Evolutionary conservation across 1,140 invertebrate genomes (phyloP).

Genomic region (Cheumatopsyche charites): DNA sequence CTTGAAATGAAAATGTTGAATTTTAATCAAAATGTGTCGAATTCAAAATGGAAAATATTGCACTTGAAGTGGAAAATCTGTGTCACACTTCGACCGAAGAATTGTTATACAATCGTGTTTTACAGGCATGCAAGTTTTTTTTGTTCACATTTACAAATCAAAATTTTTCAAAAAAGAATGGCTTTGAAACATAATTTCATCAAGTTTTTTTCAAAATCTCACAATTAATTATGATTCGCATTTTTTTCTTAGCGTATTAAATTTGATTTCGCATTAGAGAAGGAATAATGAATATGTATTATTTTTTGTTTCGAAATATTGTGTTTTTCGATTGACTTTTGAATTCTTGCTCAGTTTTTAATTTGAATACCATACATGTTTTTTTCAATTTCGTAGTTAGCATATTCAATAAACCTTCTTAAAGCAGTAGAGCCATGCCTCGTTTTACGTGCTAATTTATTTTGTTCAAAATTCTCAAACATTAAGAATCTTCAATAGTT

Average conservation of each 20-base stretch:
- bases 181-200: constrained; percentile 46
- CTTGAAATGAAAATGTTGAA: too few species aligned
- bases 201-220: constrained; percentile 46
- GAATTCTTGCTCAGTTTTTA: background rate
- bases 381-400: constrained; percentile 17
- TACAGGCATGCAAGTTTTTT: constrained; percentile 46
- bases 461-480: constrained; percentile 40
- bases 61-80: too few species aligned
- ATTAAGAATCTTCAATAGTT: constrained; percentile 43
- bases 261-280: constrained; percentile 45
- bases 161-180: constrained; percentile 42
- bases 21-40: too few species aligned
- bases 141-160: constrained; percentile 37
- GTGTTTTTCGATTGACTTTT: background rate
- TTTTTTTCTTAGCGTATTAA: constrained; percentile 47
- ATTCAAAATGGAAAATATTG: too few species aligned
- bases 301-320: background rate
- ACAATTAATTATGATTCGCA: constrained; percentile 48
- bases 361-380: constrained; percentile 3
- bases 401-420: constrained; percentile 49
- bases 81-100: constrained; percentile 4
- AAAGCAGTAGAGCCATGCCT: constrained; percentile 47
- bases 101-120: constrained; percentile 31
- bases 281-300: constrained; percentile 45
- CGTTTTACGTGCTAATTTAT: constrained; percentile 45